These are phyloP conservation scores for Gobio occitaniae DNA, from an alignment of 2,797 vertebrate genomes.

Conservation along the genomic window DNA sequence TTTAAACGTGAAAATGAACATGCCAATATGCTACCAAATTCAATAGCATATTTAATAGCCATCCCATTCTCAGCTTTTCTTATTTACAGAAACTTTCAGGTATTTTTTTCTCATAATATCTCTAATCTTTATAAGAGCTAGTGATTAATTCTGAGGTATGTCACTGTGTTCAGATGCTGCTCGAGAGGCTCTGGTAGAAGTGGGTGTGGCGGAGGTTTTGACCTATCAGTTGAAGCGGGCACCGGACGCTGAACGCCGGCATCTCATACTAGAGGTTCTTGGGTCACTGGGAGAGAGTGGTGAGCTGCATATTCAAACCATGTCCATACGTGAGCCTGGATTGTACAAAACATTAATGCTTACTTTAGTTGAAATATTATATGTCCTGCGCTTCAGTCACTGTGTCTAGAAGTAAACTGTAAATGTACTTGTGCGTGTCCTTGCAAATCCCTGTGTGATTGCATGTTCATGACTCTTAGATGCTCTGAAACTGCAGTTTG, in stretches of 20 bases:
- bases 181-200: conserved; percentile 82
- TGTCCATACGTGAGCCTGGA: not conserved
- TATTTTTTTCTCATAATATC: not conserved
- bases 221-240: conserved; percentile 84
- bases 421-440: not conserved
- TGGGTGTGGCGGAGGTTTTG: conserved; percentile 79
- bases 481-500: conserved; percentile 86
- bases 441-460: conserved; percentile 17
- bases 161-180: conserved; percentile 77
- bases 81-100: not conserved
- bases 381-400: not conserved
- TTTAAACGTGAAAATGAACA: not conserved
- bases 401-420: not conserved
- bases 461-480: conserved; percentile 70
- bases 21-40: not conserved
- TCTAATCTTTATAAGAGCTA: not conserved
- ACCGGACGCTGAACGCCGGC: conserved; percentile 84
- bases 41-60: not conserved
- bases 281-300: conserved; percentile 87
- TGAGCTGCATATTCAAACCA: conserved; percentile 67
- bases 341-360: not conserved
- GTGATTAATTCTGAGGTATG: not conserved
- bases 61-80: not conserved
- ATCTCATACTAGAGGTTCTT: conserved; percentile 88
- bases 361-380: not conserved